Evolutionary conservation across 2,888 invertebrate genomes (phyloP), one percentile per base, ranked within the genome.

Genomic region (Brassicogethes aeneus): DNA sequence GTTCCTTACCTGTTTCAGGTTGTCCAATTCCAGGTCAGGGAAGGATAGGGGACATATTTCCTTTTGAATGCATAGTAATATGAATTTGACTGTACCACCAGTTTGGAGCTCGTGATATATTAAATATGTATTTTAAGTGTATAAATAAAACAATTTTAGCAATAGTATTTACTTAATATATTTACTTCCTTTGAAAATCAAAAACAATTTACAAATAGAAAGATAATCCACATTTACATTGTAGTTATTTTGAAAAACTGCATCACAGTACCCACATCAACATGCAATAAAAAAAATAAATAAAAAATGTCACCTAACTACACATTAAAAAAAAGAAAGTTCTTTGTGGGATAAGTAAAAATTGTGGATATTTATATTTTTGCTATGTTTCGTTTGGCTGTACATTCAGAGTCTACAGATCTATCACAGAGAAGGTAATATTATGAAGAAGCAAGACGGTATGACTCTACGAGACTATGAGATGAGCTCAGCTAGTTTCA

Each of bases 1-100:
- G n/a, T n/a, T n/a, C n/a, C n/a, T n/a, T n/a, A n/a, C n/a, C n/a
- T n/a, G n/a, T 77, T 79, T 37, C 73, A 83, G 82, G 74, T 12
- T 82, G 82, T 54, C 79, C 82, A 2, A 69, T 65, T 1, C 51
- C 64, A 39, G 71, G 67, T 39, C 70, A 61, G 49, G 75, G 70
- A 1, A 53, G 70, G 2, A 46, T 57, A 41, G 60, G 60, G 17
- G 61, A 58, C 36, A 65, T 73, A 16, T 80, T 77, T 55, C 81
- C 81, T 1, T 77, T 79, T 60, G 82, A 82, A 58, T 83, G 82
- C 60, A 73, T 83, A 54, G 75, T 80, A 46, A 82, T 83, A 62
- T 83, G 66, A 77, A 31, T 12, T 40, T 43, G 38, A 16, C 15
- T 29, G 14, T 16, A 2, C 17, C 14, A 2, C 17, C 14, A 36